Base-by-base conservation (phyloP, 2,888 invertebrate genomes). In the Apamea anceps region DNA sequence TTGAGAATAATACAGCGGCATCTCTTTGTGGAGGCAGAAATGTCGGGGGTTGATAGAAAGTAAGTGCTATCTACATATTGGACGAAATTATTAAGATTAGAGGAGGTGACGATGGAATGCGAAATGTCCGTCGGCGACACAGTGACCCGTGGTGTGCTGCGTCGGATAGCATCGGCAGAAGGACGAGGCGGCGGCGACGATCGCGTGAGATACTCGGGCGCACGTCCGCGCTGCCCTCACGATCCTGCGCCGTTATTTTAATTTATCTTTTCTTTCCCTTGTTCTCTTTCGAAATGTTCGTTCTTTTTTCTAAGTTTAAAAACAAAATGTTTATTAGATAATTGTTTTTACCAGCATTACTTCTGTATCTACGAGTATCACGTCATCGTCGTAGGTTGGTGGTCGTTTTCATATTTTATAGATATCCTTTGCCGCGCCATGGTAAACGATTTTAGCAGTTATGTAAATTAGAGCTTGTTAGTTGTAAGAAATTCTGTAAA, bases 161-260 rank as follows among this genome's bases (percentile, higher is more conserved):
- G 67, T 79, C 89, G 93, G 93, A 93, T 93, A 89, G 87, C 91
- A 95, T 94, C 94, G 88, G 88, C 80, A 92, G 92, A 91, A 92
- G 92, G 93, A 92, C 92, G 89, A 89, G 90, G 88, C 92, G 90
- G 75, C 84, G 77, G 73, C 90, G 89, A 88, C 84, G 95, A 95
- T 95, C 94, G 95, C 95, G 95, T 95, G 95, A 94, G 95, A 95
- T 95, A 93, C 90, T 89, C 87, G 85, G 90, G 90, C 89, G 92
- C 95, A 95, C 95, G 95, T 94, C 93, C 88, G 88, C 89, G 87
- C 87, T 90, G 90, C 90, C 91, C 94, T 92, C 93, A 92, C 93
- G 92, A 93, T 90, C 89, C 90, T 86, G 88, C 74, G 85, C 92
- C 91, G 92, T 92, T 93, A 92, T 90, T 91, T 92, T 90, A 90